Evolutionary conservation across 2,888 invertebrate genomes (phyloP).

Genomic region (Acanthoscelides obtectus): DNA sequence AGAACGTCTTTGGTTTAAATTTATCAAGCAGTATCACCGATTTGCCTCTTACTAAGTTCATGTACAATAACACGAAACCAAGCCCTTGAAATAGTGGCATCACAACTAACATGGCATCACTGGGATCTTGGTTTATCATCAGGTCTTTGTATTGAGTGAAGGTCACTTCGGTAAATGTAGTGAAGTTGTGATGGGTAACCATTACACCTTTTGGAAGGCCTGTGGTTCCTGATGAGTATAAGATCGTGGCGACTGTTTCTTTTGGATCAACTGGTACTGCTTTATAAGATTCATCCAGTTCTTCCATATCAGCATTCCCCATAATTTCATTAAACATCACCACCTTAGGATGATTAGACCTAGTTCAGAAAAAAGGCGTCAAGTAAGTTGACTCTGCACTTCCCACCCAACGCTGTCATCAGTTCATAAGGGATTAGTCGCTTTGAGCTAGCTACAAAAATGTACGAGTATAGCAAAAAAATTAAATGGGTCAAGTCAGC

Average conservation of each 20-base stretch:
- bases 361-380: not conserved
- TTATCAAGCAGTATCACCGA: conserved; percentile 54
- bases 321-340: conserved; percentile 34
- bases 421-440: too few relatives aligned
- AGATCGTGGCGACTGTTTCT: conserved; percentile 53
- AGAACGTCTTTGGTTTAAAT: conserved; percentile 68
- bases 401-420: too few relatives aligned
- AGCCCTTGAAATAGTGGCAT: conserved; percentile 85
- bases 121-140: conserved; percentile 26
- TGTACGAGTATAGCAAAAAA: too few relatives aligned
- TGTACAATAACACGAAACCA: conserved; percentile 62
- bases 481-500: too few relatives aligned
- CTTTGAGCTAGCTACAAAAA: too few relatives aligned
- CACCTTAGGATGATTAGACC: conserved; percentile 13
- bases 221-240: conserved; percentile 61
- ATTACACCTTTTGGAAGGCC: conserved; percentile 61
- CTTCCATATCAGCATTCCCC: conserved; percentile 22
- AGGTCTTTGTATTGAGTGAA: conserved; percentile 22
- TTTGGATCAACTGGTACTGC: conserved; percentile 48
- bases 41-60: conserved; percentile 53
- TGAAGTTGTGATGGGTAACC: conserved; percentile 53
- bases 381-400: too few relatives aligned
- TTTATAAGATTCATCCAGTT: conserved; percentile 33
- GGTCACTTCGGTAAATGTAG: conserved; percentile 43
- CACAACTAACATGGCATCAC: conserved; percentile 52